Conservation (phyloP, 2,888 invertebrate species). For the Morpho achilles region DNA sequence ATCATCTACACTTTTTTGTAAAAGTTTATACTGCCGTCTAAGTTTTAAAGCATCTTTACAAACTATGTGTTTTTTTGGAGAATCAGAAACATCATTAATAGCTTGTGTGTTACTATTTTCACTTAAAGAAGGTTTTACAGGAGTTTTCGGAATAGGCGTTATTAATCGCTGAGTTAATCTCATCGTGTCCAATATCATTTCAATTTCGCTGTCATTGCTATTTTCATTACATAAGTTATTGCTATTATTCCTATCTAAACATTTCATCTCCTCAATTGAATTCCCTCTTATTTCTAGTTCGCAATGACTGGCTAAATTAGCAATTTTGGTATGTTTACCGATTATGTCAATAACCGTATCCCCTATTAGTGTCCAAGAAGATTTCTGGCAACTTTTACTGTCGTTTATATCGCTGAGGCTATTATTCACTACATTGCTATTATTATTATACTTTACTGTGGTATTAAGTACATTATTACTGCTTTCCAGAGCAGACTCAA, state of each 20-base stretch:
- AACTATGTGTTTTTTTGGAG: slow-evolving; percentile 11
- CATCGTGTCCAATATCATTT: slow-evolving; percentile 53
- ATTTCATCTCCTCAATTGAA: slow-evolving; percentile 37
- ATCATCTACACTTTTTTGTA: slow-evolving; percentile 32
- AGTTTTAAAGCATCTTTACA: slow-evolving; percentile 36
- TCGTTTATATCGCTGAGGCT: not conserved
- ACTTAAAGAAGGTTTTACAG: slow-evolving; percentile 31
- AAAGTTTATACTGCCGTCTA: slow-evolving; percentile 35
- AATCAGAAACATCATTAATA: not conserved
- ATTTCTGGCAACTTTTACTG: not conserved
- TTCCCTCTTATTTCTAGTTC: slow-evolving; percentile 28
- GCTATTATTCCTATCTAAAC: slow-evolving; percentile 47
- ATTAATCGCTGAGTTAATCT: slow-evolving; percentile 40
- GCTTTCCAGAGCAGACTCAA: not conserved
- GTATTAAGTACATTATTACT: not conserved
- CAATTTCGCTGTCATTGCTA: slow-evolving; percentile 48
- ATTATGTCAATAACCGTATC: not conserved
- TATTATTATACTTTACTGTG: not conserved
- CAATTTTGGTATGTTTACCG: slow-evolving; percentile 13
- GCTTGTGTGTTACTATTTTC: slow-evolving; percentile 7
- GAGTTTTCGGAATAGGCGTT: slow-evolving; percentile 55
- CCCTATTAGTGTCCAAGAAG: not conserved
- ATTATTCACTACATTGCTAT: not conserved
- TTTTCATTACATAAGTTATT: slow-evolving; percentile 34
- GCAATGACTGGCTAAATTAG: slow-evolving; percentile 21